Evolutionary conservation across 2,113 vertebrate genomes (phyloP).

Genomic region (Hydrochoerus hydrochaeris): DNA sequence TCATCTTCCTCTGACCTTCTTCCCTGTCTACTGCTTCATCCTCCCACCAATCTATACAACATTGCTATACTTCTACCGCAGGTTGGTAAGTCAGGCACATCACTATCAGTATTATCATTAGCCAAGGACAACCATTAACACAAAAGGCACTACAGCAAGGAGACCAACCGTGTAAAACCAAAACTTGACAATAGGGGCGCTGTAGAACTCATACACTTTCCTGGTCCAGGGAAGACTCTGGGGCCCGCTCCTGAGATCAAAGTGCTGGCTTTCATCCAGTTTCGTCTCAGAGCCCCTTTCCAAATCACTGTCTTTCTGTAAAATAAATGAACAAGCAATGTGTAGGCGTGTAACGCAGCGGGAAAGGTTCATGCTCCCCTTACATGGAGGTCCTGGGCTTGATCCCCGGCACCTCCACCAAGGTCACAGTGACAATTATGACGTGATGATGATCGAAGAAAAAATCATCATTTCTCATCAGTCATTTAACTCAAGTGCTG

Average conservation of each 20-base stretch:
- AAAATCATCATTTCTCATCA: not conserved
- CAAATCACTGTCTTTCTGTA: slow-evolving; percentile 87
- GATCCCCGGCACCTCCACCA: not conserved
- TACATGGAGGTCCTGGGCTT: not conserved
- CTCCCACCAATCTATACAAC: not conserved
- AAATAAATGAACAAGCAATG: slow-evolving; percentile 49
- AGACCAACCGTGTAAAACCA: slow-evolving; percentile 97
- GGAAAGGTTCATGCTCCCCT: not conserved
- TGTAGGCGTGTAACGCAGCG: not conserved
- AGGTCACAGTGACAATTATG: not conserved
- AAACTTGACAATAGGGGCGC: slow-evolving; percentile 97
- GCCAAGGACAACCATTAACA: not conserved
- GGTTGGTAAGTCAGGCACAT: not conserved
- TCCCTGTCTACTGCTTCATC: not conserved
- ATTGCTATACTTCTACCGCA: not conserved
- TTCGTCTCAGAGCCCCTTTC: slow-evolving; percentile 87
- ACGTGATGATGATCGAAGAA: not conserved
- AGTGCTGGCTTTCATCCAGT: slow-evolving; percentile 70
- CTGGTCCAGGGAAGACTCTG: slow-evolving; percentile 87
- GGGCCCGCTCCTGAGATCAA: slow-evolving; percentile 63
- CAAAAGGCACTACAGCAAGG: not conserved
- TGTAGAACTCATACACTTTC: slow-evolving; percentile 96
- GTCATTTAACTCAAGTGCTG: not conserved
- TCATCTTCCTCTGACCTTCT: not conserved
- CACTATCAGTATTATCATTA: not conserved